Evolutionary conservation across 2,797 vertebrate genomes (phyloP), one percentile per base, ranked within the genome.

Genomic region (Pterois miles): DNA sequence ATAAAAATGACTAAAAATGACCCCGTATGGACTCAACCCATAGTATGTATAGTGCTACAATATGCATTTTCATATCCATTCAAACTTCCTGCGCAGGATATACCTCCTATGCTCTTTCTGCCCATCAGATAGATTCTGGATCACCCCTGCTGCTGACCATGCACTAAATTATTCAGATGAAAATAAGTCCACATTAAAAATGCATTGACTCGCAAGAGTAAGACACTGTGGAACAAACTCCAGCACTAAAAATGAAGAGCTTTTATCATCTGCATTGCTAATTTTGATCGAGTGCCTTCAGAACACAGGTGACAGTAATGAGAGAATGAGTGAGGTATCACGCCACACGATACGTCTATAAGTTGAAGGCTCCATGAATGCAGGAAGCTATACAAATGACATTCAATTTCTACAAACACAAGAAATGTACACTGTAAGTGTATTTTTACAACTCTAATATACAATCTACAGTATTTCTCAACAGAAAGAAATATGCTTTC

Each of bases 161-260:
- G 89, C 91, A 87, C 87, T 94, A 92, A 95, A 95, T 95, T 94
- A 95, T 95, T 95, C 92, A 94, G 75, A 54, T 92, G 84, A 91
- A 94, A 93, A 93, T 94, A 94, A 95, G 93, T 91, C 90, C 86
- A 89, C 93, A 94, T 93, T 94, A 94, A 95, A 95, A 93, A 94
- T 94, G 91, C 91, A 94, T 92, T 46, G 85, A 86, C 87, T 93
- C 71, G 34, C 84, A 83, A 70, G 82, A 94, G 87, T 92, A 90
- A 89, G 86, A 92, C 89, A 89, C 90, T 91, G 88, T 91, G 82
- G 85, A 91, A 91, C 92, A 94, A 95, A 94, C 85, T 91, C 76
- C 63, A 86, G 71, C 57, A 69, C 87, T 88, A 79, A 88, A 89
- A 79, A 88, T 86, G 70, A 72, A 85, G 54, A 71, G 34, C 50